phyloP scores from a whole-genome alignment of 2,113 vertebrate species.

The Apteryx mantelli region DNA sequence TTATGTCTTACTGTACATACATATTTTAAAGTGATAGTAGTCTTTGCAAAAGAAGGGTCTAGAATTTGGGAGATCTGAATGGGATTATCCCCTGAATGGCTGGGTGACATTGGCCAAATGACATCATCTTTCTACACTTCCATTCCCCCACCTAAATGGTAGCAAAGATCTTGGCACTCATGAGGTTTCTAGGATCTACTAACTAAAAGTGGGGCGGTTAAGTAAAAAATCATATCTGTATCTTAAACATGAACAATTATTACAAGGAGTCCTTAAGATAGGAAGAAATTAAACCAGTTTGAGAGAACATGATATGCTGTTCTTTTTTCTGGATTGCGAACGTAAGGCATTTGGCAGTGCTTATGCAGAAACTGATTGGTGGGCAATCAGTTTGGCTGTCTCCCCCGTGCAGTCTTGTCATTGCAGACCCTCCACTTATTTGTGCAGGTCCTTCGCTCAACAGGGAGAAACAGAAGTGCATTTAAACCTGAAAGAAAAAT shows the following conservation, averaged over 20 bases:
- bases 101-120: not conserved
- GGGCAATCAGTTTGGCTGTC: slow-evolving; percentile 38
- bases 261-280: not conserved
- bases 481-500: not conserved
- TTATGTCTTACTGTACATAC: not conserved
- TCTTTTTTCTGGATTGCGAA: slow-evolving; percentile 10
- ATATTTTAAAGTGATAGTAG: not conserved
- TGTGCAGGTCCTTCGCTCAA: not conserved
- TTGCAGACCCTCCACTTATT: not conserved
- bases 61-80: not conserved
- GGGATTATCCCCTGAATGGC: not conserved
- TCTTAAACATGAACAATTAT: not conserved
- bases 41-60: not conserved
- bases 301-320: slow-evolving; percentile 39
- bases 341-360: slow-evolving; percentile 42
- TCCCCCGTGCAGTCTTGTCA: fast-evolving
- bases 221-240: not conserved
- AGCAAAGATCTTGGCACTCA: not conserved
- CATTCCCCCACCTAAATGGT: not conserved
- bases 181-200: not conserved
- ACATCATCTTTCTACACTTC: not conserved
- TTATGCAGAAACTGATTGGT: slow-evolving; percentile 21
- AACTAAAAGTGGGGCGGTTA: not conserved
- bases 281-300: not conserved
- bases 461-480: not conserved